phyloP scores from a whole-genome alignment of 2,797 vertebrate species.

The Cottoperca gobio region DNA sequence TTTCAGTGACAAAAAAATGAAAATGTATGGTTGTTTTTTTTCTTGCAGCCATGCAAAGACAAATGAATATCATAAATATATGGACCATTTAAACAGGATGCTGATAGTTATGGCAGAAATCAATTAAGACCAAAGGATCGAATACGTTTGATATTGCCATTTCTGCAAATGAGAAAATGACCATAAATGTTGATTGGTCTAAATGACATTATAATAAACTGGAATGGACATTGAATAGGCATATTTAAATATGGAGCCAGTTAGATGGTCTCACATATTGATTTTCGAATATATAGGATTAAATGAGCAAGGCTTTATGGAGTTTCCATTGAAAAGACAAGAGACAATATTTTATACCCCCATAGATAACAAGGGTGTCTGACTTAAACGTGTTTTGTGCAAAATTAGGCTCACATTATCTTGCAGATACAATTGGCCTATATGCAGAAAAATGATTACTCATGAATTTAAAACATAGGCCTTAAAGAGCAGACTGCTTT shows the following conservation, averaged over 20 bases:
- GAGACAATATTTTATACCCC: neutral
- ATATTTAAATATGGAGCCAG: neutral
- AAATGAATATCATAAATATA: neutral
- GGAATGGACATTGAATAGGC: slow-evolving; percentile 4
- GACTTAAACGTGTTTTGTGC: slow-evolving; percentile 14
- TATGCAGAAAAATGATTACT: slow-evolving; percentile 3
- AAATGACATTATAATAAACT: slow-evolving; percentile 38
- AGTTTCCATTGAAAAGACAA: neutral
- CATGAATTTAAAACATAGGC: neutral
- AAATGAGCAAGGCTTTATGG: slow-evolving; percentile 7
- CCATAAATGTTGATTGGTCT: slow-evolving; percentile 18
- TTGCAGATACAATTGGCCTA: neutral
- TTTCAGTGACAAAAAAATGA: neutral
- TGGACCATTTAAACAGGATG: neutral
- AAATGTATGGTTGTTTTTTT: neutral
- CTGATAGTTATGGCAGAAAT: slow-evolving; percentile 6
- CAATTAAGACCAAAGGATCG: slow-evolving; percentile 11
- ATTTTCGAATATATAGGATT: slow-evolving; percentile 25
- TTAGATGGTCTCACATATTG: slow-evolving; percentile 13
- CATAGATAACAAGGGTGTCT: neutral
- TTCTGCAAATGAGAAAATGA: slow-evolving; percentile 23
- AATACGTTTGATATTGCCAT: slow-evolving; percentile 4
- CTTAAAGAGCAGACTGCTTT: neutral
- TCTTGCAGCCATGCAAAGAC: neutral
- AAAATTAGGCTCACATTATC: slow-evolving; percentile 20